Conservation (phyloP, 1,140 invertebrate genomes). For the Apis laboriosa region DNA sequence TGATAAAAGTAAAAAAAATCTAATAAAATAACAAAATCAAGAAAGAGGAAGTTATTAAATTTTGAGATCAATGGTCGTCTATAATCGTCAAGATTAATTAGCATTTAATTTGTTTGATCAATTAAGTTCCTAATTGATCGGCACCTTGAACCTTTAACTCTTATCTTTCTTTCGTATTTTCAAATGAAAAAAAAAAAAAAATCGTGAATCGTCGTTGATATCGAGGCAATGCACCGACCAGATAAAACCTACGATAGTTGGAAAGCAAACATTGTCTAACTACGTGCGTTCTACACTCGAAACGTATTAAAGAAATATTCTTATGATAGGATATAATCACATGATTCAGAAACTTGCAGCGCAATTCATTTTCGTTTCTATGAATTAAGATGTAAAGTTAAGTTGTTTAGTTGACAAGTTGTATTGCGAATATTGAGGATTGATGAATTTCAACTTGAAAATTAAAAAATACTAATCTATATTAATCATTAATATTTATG, state of each 20-base stretch:
- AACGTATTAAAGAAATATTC: neutral
- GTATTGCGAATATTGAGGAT: too few relatives aligned
- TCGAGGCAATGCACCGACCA: neutral
- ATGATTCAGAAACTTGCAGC: neutral
- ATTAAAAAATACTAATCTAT: too few relatives aligned
- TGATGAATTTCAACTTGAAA: too few relatives aligned
- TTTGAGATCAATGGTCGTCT: neutral
- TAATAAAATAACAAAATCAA: neutral
- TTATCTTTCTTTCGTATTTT: neutral
- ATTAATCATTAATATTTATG: too few relatives aligned
- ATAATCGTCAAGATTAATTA: neutral
- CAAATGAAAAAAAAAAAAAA: neutral
- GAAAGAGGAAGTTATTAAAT: neutral
- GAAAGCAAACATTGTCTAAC: neutral
- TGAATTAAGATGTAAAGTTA: neutral
- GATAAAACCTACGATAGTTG: conserved; percentile 5
- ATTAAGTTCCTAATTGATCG: neutral
- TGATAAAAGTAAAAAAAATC: neutral
- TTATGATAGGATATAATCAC: neutral
- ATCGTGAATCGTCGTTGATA: neutral
- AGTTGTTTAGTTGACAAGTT: too few relatives aligned
- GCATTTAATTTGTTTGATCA: neutral
- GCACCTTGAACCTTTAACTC: neutral
- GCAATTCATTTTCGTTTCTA: neutral
- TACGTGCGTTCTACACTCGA: neutral